Conservation (phyloP, 2,113 vertebrate species). For the Clarias gariepinus region DNA sequence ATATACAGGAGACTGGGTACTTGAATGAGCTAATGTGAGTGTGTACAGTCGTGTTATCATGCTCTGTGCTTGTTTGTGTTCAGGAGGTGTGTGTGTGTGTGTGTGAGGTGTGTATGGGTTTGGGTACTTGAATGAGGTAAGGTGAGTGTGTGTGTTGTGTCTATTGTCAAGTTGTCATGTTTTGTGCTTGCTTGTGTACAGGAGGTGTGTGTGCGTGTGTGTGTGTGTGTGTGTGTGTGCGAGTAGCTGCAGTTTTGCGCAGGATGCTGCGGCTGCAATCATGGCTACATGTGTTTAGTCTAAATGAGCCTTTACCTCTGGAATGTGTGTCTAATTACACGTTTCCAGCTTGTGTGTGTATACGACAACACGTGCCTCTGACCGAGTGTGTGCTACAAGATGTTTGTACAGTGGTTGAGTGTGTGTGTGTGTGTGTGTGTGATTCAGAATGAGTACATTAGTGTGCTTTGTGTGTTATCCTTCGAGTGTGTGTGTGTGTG, state of each 20-base stretch:
- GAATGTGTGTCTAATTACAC: constrained; percentile 24
- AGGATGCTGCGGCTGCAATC: constrained; percentile 8
- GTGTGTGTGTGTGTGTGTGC: not conserved
- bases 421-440: constrained; percentile 33
- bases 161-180: too few relatives aligned
- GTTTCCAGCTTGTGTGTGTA: not conserved
- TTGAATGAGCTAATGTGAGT: not conserved
- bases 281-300: constrained; percentile 35
- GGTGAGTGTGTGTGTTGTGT: too few relatives aligned
- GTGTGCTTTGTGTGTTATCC: not conserved
- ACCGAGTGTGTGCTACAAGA: constrained; percentile 28
- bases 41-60: not conserved
- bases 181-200: not conserved
- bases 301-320: constrained; percentile 17
- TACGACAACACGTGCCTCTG: constrained; percentile 15
- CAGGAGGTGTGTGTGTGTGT: not conserved
- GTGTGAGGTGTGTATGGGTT: not conserved
- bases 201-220: too few relatives aligned
- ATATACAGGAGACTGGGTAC: too few relatives aligned
- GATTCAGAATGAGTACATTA: not conserved
- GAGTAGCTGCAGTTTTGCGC: not conserved
- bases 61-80: too few relatives aligned
- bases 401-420: constrained; percentile 1
- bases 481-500: not conserved
- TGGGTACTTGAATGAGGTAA: too few relatives aligned